Percentiles rank a stretch among this genome's conserved stretches.
Conservation (phyloP, 2,113 vertebrate genomes). For the Trematomus loennbergii region DNA sequence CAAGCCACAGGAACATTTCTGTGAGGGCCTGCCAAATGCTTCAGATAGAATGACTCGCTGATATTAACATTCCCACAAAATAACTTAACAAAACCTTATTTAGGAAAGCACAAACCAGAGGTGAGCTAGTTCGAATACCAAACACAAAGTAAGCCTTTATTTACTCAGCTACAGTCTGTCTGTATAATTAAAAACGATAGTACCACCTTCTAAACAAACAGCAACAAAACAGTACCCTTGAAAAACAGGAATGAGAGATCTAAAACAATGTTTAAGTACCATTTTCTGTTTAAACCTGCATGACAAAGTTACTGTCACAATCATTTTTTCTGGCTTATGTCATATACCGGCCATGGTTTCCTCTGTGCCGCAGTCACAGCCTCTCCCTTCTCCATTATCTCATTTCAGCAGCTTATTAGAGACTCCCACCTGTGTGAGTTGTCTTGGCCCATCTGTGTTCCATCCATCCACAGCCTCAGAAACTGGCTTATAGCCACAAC, state of each 20-base stretch:
- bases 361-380: slow-evolving; percentile 34
- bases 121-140: not conserved
- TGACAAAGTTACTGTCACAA: not conserved
- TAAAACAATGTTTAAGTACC: not conserved
- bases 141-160: not conserved
- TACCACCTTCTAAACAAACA: not conserved
- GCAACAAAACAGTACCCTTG: not conserved
- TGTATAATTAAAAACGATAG: not conserved
- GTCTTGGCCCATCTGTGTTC: slow-evolving; percentile 59
- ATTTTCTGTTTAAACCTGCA: not conserved
- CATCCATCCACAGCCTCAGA: slow-evolving; percentile 31
- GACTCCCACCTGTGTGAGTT: slow-evolving; percentile 62
- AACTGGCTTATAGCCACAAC: slow-evolving; percentile 55
- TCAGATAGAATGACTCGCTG: slow-evolving; percentile 9
- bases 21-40: not conserved
- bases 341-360: not conserved
- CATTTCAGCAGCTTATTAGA: slow-evolving; percentile 63
- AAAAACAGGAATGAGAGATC: not conserved
- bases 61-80: slow-evolving; percentile 21
- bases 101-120: slow-evolving; percentile 6
- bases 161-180: not conserved
- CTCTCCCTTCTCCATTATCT: slow-evolving; percentile 46
- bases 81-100: slow-evolving; percentile 12
- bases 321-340: not conserved
- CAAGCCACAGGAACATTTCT: slow-evolving; percentile 22